Evolutionary conservation across 2,113 vertebrate species (phyloP), one percentile per base, ranked within the genome.

Genomic region (Cyprinodon brontotheroides): DNA sequence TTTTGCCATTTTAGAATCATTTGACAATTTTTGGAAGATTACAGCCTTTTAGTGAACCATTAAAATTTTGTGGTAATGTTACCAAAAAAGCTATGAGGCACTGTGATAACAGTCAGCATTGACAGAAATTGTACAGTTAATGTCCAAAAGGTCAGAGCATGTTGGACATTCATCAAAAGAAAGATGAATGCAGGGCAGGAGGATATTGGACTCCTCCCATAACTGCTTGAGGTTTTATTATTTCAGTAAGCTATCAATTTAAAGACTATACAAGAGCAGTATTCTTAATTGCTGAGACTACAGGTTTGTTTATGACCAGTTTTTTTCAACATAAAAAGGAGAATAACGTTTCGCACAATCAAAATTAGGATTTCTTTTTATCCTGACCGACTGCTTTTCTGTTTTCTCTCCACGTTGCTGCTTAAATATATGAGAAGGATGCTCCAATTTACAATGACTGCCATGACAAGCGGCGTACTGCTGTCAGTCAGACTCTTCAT

Each of bases 401-500:
- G n/a, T 22, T 22, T 66, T 61, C 65, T 82, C 70, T 57, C 68
- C 80, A 76, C 85, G 82, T 62, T 76, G 74, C 75, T 63, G 84
- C 75, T 87, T 81, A 74, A 89, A 88, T 77, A 78, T 72, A 79
- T 38, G 3, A 83, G 88, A 90, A 86, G 82, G 79, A 77, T 74
- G 20, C 68, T 59, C 57, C 50, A 57, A 81, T 84, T 85, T 80
- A 86, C 82, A 69, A 76, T 2, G 65, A 77, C 82, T 86, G 77
- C 81, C 66, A 83, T 88, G 87, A 89, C 79, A 83, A 89, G 70
- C 61, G 82, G 59, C 83, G 85, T 84, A 68, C 61, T 12, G 77
- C 86, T 83, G 88, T 86, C 87, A 82, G 78, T 83, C 86, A 87
- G 74, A 75, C 50, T 89, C 76, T 78, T 78, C 76, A 74, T 88